A percentile compares a stretch with the other conserved stretches of the same genome.
These are phyloP conservation scores for Sebastes glaucus DNA, from an alignment of 2,797 vertebrate genomes.

Conservation along the genomic window DNA sequence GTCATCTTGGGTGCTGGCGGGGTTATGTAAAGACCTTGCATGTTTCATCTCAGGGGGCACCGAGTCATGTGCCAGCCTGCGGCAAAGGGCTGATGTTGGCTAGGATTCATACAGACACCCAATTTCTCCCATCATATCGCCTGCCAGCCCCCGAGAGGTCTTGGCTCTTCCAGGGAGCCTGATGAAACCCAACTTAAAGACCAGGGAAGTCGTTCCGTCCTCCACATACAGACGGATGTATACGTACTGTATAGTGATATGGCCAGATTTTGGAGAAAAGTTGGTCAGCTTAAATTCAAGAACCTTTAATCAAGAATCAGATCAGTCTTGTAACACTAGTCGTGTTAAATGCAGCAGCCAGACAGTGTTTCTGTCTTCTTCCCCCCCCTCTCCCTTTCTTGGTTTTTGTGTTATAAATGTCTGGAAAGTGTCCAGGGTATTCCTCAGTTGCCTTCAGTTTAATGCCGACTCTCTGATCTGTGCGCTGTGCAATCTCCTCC, in stretches of 20 bases:
- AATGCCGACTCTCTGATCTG: constrained; percentile 37
- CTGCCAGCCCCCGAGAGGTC: constrained; percentile 39
- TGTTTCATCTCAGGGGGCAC: constrained; percentile 37
- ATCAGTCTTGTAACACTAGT: background rate
- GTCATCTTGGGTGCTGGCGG: constrained; percentile 30
- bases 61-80: constrained; percentile 38
- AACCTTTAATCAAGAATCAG: constrained; percentile 11
- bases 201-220: background rate
- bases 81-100: constrained; percentile 29
- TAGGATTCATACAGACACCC: constrained; percentile 63
- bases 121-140: constrained; percentile 64
- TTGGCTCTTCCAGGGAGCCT: constrained; percentile 7
- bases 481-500: constrained; percentile 1
- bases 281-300: background rate
- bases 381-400: background rate
- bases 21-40: constrained; percentile 42
- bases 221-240: background rate
- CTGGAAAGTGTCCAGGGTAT: constrained; percentile 39
- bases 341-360: background rate
- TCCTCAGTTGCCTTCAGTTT: constrained; percentile 35
- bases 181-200: constrained; percentile 22
- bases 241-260: background rate
- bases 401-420: constrained; percentile 24
- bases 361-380: background rate
- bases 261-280: constrained; percentile 3